Base-by-base conservation (phyloP, 2,888 invertebrate species). In the Dastarcus helophoroides region DNA sequence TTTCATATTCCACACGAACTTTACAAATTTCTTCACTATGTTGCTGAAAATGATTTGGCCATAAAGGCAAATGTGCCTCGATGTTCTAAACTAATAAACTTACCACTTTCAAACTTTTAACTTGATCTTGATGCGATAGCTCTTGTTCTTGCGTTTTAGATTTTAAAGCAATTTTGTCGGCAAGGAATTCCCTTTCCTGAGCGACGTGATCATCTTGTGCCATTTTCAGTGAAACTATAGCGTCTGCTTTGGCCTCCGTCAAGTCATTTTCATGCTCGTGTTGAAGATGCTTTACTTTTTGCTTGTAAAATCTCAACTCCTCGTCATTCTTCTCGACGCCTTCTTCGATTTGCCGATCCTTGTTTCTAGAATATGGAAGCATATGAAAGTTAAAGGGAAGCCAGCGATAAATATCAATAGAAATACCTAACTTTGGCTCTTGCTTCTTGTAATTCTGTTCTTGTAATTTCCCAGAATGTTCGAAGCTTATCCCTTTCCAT, bases 381-480 rank as follows among this genome's bases (percentile, higher is more conserved):
- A n/a, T n/a, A n/a, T n/a, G n/a, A n/a, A n/a, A n/a, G n/a, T n/a
- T n/a, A n/a, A n/a, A n/a, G n/a, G n/a, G n/a, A n/a, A n/a, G n/a
- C n/a, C n/a, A n/a, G n/a, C n/a, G n/a, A n/a, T n/a, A n/a, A n/a
- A n/a, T n/a, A n/a, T n/a, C n/a, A n/a, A n/a, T n/a, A n/a, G n/a
- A n/a, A n/a, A n/a, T 47, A 69, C 65, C 79, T 65, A 8, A 79
- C 54, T 47, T 71, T 69, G 3, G 85, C 80, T 53, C 78, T 76
- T 7, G 76, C 75, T 64, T 90, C 86, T 51, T 91, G 88, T 22
- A 93, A 63, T 54, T 94, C 88, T 46, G 83, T 78, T 42, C 86
- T 74, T 0, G 91, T 85, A 31, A 94, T 90, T 62, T 94, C 93
- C 94, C 94, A 95, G 57, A 91, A 93, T 3, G 88, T 88, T 43